Percentiles rank a stretch among this genome's conserved stretches.
These are phyloP conservation scores for Brevimyrus niger DNA, from an alignment of 2,113 vertebrate species.

Conservation along the genomic window DNA sequence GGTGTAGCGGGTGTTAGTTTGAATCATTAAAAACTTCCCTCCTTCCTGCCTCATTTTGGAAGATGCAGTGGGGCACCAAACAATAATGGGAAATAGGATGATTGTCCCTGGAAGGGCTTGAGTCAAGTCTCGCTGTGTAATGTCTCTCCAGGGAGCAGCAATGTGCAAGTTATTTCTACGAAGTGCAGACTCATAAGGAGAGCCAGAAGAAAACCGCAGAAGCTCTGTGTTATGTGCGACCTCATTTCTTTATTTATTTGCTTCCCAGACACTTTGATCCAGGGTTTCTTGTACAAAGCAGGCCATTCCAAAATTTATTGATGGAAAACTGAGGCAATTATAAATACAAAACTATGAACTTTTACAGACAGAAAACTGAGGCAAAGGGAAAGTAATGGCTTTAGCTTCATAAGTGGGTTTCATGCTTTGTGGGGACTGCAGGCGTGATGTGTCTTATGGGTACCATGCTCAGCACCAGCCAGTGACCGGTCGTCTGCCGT, in stretches of 20 bases:
- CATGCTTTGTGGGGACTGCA: neutral
- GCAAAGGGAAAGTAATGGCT: neutral
- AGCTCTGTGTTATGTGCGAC: neutral
- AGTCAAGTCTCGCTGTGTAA: neutral
- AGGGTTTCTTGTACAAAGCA: neutral
- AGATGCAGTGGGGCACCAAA: neutral
- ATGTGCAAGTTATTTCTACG: slow-evolving; percentile 2
- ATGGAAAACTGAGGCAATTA: neutral
- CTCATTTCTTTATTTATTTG: slow-evolving; percentile 1
- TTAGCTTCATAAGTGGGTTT: neutral
- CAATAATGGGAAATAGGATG: slow-evolving; percentile 22
- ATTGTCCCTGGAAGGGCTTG: neutral
- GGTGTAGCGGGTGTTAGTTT: neutral
- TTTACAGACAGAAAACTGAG: neutral
- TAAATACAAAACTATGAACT: neutral
- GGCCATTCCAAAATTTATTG: neutral
- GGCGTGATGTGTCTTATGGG: neutral
- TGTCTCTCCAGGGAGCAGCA: neutral
- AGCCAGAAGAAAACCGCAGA: neutral
- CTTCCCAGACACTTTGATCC: neutral
- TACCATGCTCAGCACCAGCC: neutral
- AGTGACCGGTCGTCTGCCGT: neutral
- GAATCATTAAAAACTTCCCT: slow-evolving; percentile 23
- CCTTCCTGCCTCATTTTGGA: slow-evolving; percentile 17
- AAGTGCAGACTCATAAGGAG: neutral